A percentile compares a stretch with the other conserved stretches of the same genome.
phyloP scores from a whole-genome alignment of 2,113 vertebrate genomes.

The Ictalurus furcatus region DNA sequence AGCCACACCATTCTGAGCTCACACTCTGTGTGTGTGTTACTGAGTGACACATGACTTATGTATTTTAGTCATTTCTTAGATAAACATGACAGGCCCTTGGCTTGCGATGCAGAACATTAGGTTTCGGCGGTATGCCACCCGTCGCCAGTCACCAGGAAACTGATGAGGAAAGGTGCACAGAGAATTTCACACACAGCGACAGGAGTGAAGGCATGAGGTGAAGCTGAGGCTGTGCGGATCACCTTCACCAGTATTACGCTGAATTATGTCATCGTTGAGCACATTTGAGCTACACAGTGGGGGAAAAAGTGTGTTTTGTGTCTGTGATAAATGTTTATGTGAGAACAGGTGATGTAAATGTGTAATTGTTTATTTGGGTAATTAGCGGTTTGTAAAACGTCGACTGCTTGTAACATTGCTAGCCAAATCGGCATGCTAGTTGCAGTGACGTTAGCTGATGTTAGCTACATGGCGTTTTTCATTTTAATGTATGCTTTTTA shows the following conservation, averaged over 20 bases:
- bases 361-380: no score
- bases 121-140: constrained; percentile 24
- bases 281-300: not conserved
- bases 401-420: not conserved
- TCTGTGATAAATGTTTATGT: not conserved
- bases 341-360: not conserved
- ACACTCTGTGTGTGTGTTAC: constrained; percentile 15
- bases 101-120: not conserved
- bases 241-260: not conserved
- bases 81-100: constrained; percentile 14
- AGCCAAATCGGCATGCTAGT: not conserved
- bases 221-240: not conserved
- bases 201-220: not conserved
- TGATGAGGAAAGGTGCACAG: not conserved
- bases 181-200: not conserved
- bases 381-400: not conserved
- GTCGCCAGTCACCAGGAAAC: not conserved
- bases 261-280: not conserved
- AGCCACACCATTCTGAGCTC: not conserved
- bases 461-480: not conserved
- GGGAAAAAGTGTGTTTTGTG: not conserved
- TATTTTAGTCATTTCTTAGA: constrained; percentile 5
- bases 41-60: constrained; percentile 35
- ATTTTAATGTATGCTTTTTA: not conserved
- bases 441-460: not conserved